Evolutionary conservation across 2,797 vertebrate genomes (phyloP), one percentile per base, ranked within the genome.

Genomic region (Petrocephalus sullivani): DNA sequence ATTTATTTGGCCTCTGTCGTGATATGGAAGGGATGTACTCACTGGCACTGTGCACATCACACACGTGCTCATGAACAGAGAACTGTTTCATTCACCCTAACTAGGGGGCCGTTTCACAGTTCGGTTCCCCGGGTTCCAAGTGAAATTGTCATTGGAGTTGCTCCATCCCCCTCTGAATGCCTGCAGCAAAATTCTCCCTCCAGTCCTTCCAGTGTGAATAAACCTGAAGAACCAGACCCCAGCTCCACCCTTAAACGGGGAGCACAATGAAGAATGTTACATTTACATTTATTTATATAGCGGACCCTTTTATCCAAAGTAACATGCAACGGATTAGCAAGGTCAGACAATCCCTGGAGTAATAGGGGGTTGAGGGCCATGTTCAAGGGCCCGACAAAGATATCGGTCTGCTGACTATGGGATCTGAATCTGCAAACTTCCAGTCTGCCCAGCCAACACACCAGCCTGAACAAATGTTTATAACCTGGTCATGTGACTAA

Each of bases 191-290:
- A 19, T 37, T 60, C 64, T 82, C 37, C 6, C 53, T 14, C 33
- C 3, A 12, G 53, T 82, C 37, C 6, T 37, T 14, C 33, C 3
- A 12, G 53, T 82, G 64, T 53, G 28, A 19, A 67, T 21, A 16
- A 88, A 78, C 88, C 75, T 88, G 88, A n/a, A 71, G 9, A 88
- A 87, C 84, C 83, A 87, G 88, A 23, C 51, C 78, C 78, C 28
- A 78, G 51, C 21, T 16, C 33, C 51, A 12, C 51, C 51, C 83
- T 23, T 7, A 83, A 37, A 23, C 51, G 19, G 12, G 64, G n/a
- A 49, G 49, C 9, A 51, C 8, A 19, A 81, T 9, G 19, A 14
- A 10, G 49, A 51, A 49, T 21, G 3, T 4, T 83, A 53, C 64
- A 67, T 37, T 71, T 37, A 71, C 64, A 14, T 67, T 33, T 33